Percentiles rank a stretch among this genome's conserved stretches.
Evolutionary conservation across 2,113 vertebrate species (phyloP).

Genomic region (Muscicapa adusta): DNA sequence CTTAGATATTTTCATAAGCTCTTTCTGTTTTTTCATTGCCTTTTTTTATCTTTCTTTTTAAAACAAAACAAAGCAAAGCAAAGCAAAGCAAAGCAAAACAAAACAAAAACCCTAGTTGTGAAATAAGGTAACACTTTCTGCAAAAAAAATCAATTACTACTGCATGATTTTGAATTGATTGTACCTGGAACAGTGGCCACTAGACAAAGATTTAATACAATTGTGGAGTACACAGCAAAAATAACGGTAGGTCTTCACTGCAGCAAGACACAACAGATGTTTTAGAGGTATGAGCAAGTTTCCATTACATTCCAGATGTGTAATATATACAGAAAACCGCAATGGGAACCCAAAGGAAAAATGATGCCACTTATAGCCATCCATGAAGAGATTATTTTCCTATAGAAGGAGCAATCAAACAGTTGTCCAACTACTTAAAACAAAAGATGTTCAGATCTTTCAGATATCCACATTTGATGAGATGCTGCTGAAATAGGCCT

Average conservation of each 20-base stretch:
- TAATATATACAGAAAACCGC: slow-evolving; percentile 43
- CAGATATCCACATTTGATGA: background rate
- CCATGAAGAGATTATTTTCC: slow-evolving; percentile 58
- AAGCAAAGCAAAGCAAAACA: background rate
- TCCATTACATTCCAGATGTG: slow-evolving; percentile 57
- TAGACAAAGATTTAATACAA: background rate
- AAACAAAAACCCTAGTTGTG: fast-evolving
- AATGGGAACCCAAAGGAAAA: slow-evolving; percentile 59
- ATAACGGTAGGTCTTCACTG: background rate
- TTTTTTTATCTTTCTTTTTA: background rate
- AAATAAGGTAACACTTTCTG: background rate
- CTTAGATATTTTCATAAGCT: background rate
- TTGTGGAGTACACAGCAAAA: background rate
- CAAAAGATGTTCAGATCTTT: slow-evolving; percentile 27
- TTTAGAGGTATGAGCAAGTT: slow-evolving; percentile 41
- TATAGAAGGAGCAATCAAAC: slow-evolving; percentile 50
- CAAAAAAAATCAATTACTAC: background rate
- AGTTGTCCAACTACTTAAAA: slow-evolving; percentile 54
- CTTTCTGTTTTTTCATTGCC: background rate
- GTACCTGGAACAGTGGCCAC: background rate
- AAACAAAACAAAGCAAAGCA: no score
- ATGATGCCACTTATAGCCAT: slow-evolving; percentile 48
- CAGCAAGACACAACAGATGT: slow-evolving; percentile 39
- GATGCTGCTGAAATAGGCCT: background rate
- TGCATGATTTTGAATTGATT: background rate